A percentile compares a stretch with the other conserved stretches of the same genome.
These are phyloP conservation scores for Microhierax caerulescens DNA, from an alignment of 2,797 vertebrate species.

Conservation along the genomic window DNA sequence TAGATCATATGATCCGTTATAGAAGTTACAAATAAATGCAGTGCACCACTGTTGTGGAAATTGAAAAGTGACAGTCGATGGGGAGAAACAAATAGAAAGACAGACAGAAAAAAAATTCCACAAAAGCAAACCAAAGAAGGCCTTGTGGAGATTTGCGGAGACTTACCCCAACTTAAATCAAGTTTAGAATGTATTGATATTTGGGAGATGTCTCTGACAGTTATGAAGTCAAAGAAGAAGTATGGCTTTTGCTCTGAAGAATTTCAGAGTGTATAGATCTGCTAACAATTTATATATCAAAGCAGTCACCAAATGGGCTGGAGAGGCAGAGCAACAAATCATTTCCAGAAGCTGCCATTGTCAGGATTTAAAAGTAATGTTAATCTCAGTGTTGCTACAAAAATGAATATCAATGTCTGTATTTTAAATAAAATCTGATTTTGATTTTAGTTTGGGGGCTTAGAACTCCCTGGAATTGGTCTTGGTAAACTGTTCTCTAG, in stretches of 20 bases:
- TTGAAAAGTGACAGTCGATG: background rate
- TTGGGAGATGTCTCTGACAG: slow-evolving; percentile 9
- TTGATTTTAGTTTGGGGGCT: background rate
- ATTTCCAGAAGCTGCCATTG: slow-evolving; percentile 43
- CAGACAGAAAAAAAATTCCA: background rate
- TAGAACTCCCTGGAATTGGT: background rate
- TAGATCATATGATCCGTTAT: background rate
- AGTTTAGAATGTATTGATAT: background rate
- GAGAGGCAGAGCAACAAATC: slow-evolving; percentile 29
- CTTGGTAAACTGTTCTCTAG: background rate
- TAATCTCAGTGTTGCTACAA: background rate
- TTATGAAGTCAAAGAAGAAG: background rate
- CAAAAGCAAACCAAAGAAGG: background rate
- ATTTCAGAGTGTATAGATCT: slow-evolving; percentile 15
- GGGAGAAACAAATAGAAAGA: background rate
- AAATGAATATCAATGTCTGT: slow-evolving; percentile 22
- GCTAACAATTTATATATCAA: slow-evolving; percentile 54
- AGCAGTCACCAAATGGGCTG: background rate
- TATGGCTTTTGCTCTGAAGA: background rate
- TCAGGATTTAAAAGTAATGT: background rate
- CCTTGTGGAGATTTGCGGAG: background rate
- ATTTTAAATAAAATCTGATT: slow-evolving; percentile 30
- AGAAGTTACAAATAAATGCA: background rate
- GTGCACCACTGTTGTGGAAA: background rate
- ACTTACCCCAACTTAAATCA: background rate